Evolutionary conservation across 2,888 invertebrate genomes (phyloP).

Genomic region (Alsophila aescularia): DNA sequence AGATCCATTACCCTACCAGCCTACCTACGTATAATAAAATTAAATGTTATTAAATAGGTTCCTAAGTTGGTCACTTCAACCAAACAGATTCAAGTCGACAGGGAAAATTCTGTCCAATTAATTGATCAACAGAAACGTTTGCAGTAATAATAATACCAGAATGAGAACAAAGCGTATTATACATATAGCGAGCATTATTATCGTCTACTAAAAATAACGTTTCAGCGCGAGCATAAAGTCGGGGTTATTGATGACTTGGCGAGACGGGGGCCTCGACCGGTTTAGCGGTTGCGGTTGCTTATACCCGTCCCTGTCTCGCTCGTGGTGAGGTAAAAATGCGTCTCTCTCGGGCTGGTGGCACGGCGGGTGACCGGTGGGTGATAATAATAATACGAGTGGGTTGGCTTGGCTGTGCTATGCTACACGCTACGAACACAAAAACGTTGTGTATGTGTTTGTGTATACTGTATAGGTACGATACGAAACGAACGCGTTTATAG

Average conservation of each 20-base stretch:
- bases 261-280: neutral
- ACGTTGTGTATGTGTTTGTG: no score
- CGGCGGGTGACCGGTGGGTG: neutral
- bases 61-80: neutral
- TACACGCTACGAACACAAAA: no score
- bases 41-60: no score
- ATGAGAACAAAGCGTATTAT: neutral
- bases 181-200: no score
- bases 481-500: no score
- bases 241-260: neutral
- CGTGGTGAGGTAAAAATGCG: neutral
- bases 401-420: no score
- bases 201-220: no score
- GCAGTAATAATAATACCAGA: slow-evolving; percentile 10
- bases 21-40: no score
- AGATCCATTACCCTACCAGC: no score
- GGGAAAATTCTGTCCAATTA: neutral
- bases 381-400: neutral
- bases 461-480: no score
- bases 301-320: neutral
- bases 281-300: neutral
- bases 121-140: neutral
- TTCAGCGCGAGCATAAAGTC: no score
- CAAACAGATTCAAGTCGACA: neutral
- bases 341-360: neutral